Evolutionary conservation across 2,888 invertebrate species (phyloP), one percentile per base, ranked within the genome.

Genomic region (Brachynemurus nebulosus): DNA sequence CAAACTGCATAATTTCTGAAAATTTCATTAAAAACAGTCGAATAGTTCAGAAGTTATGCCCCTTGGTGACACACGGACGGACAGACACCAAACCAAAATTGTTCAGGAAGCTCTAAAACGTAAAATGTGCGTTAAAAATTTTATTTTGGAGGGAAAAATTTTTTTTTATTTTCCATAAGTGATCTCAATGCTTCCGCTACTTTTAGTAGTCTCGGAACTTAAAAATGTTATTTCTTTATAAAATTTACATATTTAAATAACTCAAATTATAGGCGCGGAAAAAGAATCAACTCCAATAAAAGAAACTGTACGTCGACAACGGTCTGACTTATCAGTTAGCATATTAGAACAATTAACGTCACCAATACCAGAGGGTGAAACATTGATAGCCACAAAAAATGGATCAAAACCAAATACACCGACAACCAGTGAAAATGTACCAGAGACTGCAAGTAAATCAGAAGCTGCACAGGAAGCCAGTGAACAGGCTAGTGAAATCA

Each of bases 311-410:
- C 73, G 70, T 54, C 69, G 79, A 50, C 71, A 74, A 18, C 69
- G 83, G 21, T 74, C 75, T 2, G 83, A 85, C 66, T 68, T 83
- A 11, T 80, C 81, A 4, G 72, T 72, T 27, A 73, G 76, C 47
- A 81, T 86, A 50, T 68, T 83, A 50, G 81, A 83, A 57, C 83
- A 84, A 56, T 61, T 86, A 51, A 77, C 80, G 20, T 74, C 78
- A 49, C 81, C 81, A 0, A 59, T 81, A 42, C 71, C 75, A 52
- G 73, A 76, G 46, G 67, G 69, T 2, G 69, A 68, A 25, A 59
- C 60, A 19, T 25, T 44, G 12, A 11, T 18, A n/a, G 44, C 55
- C 2, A 54, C 57, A 5, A 46, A 54, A 7, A 59, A 60, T 49
- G 20, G 8, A 5, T 17, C 8, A 2, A 51, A 57, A n/a, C 60